Evolutionary conservation across 2,888 invertebrate species (phyloP).

Genomic region (Caenorhabditis afra): DNA sequence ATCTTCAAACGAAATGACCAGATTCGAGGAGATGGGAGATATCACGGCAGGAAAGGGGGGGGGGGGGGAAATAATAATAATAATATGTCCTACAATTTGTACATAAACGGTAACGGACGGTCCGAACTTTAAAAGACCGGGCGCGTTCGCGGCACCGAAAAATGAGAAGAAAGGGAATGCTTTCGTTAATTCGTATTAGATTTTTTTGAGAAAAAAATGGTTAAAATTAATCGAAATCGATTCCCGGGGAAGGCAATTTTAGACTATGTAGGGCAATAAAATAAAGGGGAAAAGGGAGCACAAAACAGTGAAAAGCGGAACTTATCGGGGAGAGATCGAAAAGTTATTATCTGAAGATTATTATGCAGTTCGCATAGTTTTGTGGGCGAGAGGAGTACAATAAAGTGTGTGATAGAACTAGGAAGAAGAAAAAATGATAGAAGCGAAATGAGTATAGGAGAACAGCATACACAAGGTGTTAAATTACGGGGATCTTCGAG

Average conservation of each 20-base stretch:
- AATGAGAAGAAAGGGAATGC: slow-evolving; percentile 25
- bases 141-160: slow-evolving; percentile 4
- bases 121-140: slow-evolving; percentile 39
- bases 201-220: slow-evolving; percentile 48
- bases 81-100: slow-evolving; percentile 39
- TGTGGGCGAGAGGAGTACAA: not conserved
- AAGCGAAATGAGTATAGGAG: slow-evolving; percentile 46
- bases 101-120: slow-evolving; percentile 14
- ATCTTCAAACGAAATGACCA: slow-evolving; percentile 34
- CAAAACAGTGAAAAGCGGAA: slow-evolving; percentile 17
- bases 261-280: slow-evolving; percentile 19
- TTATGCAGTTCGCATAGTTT: slow-evolving; percentile 18
- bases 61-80: not conserved
- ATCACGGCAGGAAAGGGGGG: slow-evolving; percentile 1
- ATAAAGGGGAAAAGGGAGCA: not conserved
- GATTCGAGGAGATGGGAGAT: slow-evolving; percentile 26
- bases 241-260: slow-evolving; percentile 25
- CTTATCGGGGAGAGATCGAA: slow-evolving; percentile 11
- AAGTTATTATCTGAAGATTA: slow-evolving; percentile 47
- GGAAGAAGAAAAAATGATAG: slow-evolving; percentile 30
- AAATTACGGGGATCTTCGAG: slow-evolving; percentile 17
- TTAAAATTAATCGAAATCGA: slow-evolving; percentile 57
- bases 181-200: slow-evolving; percentile 55
- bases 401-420: slow-evolving; percentile 7
- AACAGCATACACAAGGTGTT: slow-evolving; percentile 53